Percentiles rank a stretch among this genome's conserved stretches.
Conservation (phyloP, 2,888 invertebrate genomes). For the Belgica antarctica region DNA sequence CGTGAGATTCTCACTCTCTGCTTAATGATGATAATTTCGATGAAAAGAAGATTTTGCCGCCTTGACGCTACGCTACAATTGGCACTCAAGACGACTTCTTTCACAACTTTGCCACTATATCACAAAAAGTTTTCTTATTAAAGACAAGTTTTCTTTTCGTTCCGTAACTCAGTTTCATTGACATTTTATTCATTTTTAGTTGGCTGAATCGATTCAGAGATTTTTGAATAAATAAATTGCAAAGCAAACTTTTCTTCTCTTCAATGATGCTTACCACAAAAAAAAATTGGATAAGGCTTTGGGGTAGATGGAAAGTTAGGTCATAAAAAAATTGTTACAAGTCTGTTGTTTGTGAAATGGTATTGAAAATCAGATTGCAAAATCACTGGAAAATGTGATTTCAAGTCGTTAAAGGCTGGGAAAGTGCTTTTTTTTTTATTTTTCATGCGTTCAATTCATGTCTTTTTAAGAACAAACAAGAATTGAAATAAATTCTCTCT, state of each 20-base stretch:
- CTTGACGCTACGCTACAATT: neutral
- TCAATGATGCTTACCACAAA: slow-evolving; percentile 12
- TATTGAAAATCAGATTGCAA: too few relatives aligned
- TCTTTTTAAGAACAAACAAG: too few relatives aligned
- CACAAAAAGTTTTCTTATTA: neutral
- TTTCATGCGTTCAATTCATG: too few relatives aligned
- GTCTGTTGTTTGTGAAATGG: too few relatives aligned
- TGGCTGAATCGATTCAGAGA: slow-evolving; percentile 5
- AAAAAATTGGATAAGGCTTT: too few relatives aligned
- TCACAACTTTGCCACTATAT: too few relatives aligned
- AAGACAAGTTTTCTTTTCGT: neutral
- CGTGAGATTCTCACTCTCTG: neutral
- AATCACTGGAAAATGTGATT: too few relatives aligned
- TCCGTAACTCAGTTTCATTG: neutral
- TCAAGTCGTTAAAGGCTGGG: too few relatives aligned
- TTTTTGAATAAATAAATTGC: slow-evolving; percentile 26
- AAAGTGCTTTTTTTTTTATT: too few relatives aligned
- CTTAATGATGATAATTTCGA: neutral
- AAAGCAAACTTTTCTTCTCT: slow-evolving; percentile 14
- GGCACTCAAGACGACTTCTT: slow-evolving; percentile 1
- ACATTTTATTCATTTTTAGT: slow-evolving; percentile 18
- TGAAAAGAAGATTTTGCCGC: neutral
- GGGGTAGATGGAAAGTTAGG: too few relatives aligned
- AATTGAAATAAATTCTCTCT: too few relatives aligned
- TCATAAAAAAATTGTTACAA: too few relatives aligned